These are phyloP conservation scores for Ditylenchus dipsaci DNA, from an alignment of 1,140 invertebrate genomes.

Conservation along the genomic window DNA sequence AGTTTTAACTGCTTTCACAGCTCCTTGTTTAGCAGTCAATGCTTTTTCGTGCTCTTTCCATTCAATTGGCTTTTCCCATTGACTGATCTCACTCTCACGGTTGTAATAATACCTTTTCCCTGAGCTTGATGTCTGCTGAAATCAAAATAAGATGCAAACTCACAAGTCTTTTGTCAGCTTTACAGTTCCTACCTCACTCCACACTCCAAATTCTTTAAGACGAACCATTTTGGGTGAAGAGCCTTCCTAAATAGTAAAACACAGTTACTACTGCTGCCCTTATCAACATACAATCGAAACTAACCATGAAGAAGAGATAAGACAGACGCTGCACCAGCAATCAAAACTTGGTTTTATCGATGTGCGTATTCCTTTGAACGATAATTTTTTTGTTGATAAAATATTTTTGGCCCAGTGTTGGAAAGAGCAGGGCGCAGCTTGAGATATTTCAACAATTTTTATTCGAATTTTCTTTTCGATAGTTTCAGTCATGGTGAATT, in stretches of 20 bases:
- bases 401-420: no score
- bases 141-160: neutral
- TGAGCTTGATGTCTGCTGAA: constrained; percentile 37
- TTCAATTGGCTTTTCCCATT: constrained; percentile 42
- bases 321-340: neutral
- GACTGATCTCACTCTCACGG: constrained; percentile 33
- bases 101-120: constrained; percentile 48
- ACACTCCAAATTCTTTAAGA: constrained; percentile 33
- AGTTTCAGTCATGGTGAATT: no score
- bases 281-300: neutral
- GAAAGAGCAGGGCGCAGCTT: no score
- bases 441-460: no score
- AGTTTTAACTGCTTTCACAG: neutral
- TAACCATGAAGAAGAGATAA: neutral
- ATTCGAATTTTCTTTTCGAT: no score
- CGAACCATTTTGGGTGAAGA: constrained; percentile 15
- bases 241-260: neutral
- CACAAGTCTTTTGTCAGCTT: neutral
- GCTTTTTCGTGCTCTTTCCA: constrained; percentile 30
- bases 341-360: no score
- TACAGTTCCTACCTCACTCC: constrained; percentile 9
- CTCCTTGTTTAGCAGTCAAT: neutral
- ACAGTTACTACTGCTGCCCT: neutral
- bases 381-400: no score
- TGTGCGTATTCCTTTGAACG: no score